phyloP scores from a whole-genome alignment of 1,140 invertebrate genomes.

The Steinernema khuongi region DNA sequence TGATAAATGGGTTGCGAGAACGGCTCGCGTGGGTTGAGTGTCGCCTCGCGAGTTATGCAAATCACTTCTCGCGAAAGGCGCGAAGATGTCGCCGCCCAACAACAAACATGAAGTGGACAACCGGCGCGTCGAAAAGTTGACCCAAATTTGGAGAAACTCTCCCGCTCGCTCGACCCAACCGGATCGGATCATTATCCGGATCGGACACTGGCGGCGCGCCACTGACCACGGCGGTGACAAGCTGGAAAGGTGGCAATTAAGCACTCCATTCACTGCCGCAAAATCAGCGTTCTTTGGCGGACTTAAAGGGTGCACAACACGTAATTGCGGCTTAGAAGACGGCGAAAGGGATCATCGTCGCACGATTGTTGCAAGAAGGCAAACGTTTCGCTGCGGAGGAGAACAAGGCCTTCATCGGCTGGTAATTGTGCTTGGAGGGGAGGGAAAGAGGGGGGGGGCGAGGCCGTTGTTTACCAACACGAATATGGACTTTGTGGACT shows the following conservation, averaged over 20 bases:
- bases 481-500: no score
- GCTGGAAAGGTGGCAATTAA: conserved; percentile 12
- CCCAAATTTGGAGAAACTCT: background rate
- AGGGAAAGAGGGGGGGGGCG: no score
- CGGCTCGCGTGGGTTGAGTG: background rate
- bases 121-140: conserved; percentile 10
- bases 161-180: background rate
- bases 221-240: background rate
- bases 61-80: background rate
- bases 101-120: conserved; percentile 15
- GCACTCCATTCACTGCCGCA: background rate
- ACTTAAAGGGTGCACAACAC: background rate
- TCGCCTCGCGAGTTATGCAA: background rate
- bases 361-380: background rate
- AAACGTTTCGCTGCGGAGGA: background rate
- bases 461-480: no score
- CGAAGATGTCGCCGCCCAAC: background rate
- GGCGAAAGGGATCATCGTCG: background rate
- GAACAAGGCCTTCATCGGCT: no score
- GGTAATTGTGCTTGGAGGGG: no score
- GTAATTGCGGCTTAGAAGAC: background rate
- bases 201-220: background rate
- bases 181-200: conserved; percentile 10
- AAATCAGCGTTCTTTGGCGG: conserved; percentile 8
- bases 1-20: background rate